Evolutionary conservation across 2,888 invertebrate species (phyloP), one percentile per base, ranked within the genome.

Genomic region (Sericinus montela): DNA sequence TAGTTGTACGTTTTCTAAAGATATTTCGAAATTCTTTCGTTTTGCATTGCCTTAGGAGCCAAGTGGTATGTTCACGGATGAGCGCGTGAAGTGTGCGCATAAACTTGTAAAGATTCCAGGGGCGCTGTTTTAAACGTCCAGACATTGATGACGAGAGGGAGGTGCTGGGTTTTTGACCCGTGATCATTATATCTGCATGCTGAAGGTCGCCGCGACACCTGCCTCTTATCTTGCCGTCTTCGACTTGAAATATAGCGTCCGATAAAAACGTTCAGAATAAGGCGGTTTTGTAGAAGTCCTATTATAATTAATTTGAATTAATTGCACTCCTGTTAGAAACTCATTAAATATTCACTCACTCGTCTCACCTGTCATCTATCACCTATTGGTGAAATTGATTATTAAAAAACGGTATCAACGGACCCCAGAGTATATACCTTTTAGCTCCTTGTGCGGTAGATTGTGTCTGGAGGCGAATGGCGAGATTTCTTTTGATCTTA

Each of bases 121-220:
- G 36, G 5, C 41, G 16, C 11, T 15, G 25, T 30, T 14, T 35
- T 11, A 30, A 30, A 29, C 23, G 34, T 10, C 39, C 32, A 35
- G 36, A 37, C 36, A 23, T 16, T 10, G 11, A 10, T 23, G 23
- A 11, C 28, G 23, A 11, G 28, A 36, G 37, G 23, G 35, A 25
- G 61, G 57, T 62, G 62, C 51, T 67, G 65, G 76, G 78, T 74
- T 62, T 67, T 70, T 75, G 75, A 77, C 76, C 77, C 67, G 65
- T 64, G 19, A 19, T 19, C 19, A 19, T 19, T 64, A 60, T 73
- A 75, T 76, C 77, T 72, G 74, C 74, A 76, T 73, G 66, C 52
- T 58, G 75, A 80, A 80, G 80, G 81, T 75, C 79, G 65, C 42
- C 47, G 54, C 60, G 60, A 59, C 78, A 78, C 77, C 79, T 80